Conservation (phyloP, 2,113 vertebrate species). For the Sus scrofa region DNA sequence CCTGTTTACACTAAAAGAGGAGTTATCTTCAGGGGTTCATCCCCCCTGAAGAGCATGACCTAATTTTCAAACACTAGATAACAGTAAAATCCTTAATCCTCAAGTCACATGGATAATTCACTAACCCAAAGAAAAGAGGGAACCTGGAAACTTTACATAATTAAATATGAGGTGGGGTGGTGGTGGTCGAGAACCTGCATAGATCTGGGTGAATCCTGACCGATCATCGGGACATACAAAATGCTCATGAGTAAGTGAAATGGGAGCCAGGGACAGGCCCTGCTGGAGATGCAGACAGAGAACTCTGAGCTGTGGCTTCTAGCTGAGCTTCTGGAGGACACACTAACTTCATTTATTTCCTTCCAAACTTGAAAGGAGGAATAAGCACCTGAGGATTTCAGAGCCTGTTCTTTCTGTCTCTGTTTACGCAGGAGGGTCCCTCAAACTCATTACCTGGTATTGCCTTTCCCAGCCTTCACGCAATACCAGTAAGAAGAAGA, state of each 20-base stretch:
- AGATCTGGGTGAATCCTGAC: constrained; percentile 69
- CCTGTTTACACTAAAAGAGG: constrained; percentile 70
- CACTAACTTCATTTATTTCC: constrained; percentile 83
- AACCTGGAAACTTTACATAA: constrained; percentile 42
- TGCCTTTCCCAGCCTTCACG: constrained; percentile 83
- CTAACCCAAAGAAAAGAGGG: constrained; percentile 58
- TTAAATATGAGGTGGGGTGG: neutral
- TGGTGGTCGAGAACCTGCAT: neutral
- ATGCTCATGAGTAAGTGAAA: constrained; percentile 73
- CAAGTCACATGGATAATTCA: constrained; percentile 66
- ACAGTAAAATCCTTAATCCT: constrained; percentile 48
- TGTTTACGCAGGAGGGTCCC: constrained; percentile 81
- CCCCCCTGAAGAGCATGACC: constrained; percentile 70
- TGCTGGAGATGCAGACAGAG: constrained; percentile 74
- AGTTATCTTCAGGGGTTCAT: constrained; percentile 79
- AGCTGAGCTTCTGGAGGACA: constrained; percentile 55
- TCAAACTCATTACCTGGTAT: constrained; percentile 82
- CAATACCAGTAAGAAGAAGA: constrained; percentile 75
- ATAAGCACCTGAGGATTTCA: constrained; percentile 83
- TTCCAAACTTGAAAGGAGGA: constrained; percentile 83
- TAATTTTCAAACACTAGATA: constrained; percentile 72
- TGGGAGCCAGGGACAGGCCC: constrained; percentile 71
- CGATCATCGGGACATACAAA: constrained; percentile 77
- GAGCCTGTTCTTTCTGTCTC: constrained; percentile 84
- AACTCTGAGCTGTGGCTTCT: constrained; percentile 76